A percentile compares a stretch with the other conserved stretches of the same genome.
phyloP scores from a whole-genome alignment of 1,140 invertebrate genomes.

The Cherax quadricarinatus region DNA sequence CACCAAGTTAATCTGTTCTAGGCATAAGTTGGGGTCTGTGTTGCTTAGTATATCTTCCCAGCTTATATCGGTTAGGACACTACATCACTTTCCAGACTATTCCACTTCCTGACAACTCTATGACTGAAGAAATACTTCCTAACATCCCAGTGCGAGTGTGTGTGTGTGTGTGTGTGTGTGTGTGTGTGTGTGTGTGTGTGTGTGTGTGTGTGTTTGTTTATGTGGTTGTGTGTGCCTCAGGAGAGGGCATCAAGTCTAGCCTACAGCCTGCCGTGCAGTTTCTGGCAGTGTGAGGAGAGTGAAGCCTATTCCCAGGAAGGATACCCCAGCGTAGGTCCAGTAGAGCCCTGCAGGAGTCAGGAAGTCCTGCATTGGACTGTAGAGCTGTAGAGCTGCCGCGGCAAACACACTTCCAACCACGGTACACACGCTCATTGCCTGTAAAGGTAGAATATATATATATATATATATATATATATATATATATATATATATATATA shows the following conservation, averaged over 20 bases:
- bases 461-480: slow-evolving; percentile 11
- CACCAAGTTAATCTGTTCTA: no score
- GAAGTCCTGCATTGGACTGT: not conserved
- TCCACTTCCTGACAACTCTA: no score
- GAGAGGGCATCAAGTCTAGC: not conserved
- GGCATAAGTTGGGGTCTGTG: no score
- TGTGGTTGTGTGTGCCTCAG: no score
- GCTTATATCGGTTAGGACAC: no score
- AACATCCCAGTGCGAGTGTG: no score
- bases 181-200: no score
- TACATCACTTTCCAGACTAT: no score
- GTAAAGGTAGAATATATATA: not conserved
- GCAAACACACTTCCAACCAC: slow-evolving; percentile 11
- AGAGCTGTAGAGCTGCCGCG: slow-evolving; percentile 32
- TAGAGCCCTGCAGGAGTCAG: slow-evolving; percentile 42
- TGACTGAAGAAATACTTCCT: no score
- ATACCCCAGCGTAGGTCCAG: slow-evolving; percentile 38
- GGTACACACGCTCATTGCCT: slow-evolving; percentile 39
- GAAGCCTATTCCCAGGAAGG: slow-evolving; percentile 25
- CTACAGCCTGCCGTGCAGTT: slow-evolving; percentile 4
- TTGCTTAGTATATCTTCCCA: no score
- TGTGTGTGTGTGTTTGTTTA: no score
- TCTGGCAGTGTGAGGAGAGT: slow-evolving; percentile 5
- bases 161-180: no score
- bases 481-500: slow-evolving; percentile 15